phyloP scores from a whole-genome alignment of 1,140 invertebrate species.

The Uloborus diversus region DNA sequence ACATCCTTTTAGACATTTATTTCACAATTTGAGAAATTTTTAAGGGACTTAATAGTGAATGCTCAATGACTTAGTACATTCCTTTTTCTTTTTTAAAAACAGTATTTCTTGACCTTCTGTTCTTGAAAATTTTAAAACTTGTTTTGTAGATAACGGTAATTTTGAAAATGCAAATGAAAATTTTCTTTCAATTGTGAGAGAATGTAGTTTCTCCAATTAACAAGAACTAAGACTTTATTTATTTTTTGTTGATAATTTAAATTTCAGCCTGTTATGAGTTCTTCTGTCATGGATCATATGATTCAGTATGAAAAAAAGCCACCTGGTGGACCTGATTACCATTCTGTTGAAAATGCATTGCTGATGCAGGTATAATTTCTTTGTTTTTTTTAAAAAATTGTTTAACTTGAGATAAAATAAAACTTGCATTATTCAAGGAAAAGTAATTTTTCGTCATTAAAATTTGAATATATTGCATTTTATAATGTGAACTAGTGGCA shows the following conservation, averaged over 20 bases:
- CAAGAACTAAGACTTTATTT: background rate
- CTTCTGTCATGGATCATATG: slow-evolving; percentile 71
- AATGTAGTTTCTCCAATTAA: background rate
- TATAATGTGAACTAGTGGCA: too few relatives aligned
- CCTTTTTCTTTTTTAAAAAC: too few relatives aligned
- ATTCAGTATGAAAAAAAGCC: slow-evolving; percentile 64
- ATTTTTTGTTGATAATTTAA: background rate
- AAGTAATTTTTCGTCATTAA: background rate
- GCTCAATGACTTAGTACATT: too few relatives aligned
- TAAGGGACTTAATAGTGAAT: too few relatives aligned
- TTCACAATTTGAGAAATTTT: too few relatives aligned
- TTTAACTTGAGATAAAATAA: background rate
- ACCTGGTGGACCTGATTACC: slow-evolving; percentile 71
- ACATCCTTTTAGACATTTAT: too few relatives aligned
- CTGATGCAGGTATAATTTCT: slow-evolving; percentile 69
- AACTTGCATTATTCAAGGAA: background rate
- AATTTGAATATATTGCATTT: background rate
- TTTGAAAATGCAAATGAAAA: too few relatives aligned
- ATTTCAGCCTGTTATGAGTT: slow-evolving; percentile 71
- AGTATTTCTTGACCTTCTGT: too few relatives aligned
- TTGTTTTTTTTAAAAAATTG: background rate
- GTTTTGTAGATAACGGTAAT: too few relatives aligned
- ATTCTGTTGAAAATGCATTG: slow-evolving; percentile 72
- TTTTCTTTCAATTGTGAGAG: too few relatives aligned
- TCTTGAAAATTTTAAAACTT: too few relatives aligned